A percentile compares a stretch with the other conserved stretches of the same genome.
Evolutionary conservation across 1,140 invertebrate genomes (phyloP).

Genomic region (Bicyclus anynana): DNA sequence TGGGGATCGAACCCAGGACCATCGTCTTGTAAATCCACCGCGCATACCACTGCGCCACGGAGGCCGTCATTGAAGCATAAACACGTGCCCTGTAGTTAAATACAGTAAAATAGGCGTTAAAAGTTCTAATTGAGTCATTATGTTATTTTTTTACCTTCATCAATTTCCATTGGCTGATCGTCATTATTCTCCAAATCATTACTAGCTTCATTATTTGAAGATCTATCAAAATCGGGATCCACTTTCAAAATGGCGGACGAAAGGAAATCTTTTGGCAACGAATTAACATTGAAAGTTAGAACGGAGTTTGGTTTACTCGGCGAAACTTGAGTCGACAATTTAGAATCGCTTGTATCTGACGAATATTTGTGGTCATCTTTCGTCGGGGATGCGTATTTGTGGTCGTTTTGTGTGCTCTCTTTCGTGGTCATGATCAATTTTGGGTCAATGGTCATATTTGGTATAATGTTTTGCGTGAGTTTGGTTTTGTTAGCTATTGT

Average conservation of each 20-base stretch:
- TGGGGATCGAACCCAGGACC: too few species aligned
- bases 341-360: too few species aligned
- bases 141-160: constrained; percentile 60
- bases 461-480: constrained; percentile 3
- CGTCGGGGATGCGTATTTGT: not conserved
- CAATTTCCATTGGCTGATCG: constrained; percentile 53
- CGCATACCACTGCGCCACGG: too few species aligned
- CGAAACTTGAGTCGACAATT: not conserved
- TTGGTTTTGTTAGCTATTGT: constrained; percentile 9
- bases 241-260: constrained; percentile 28
- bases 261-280: constrained; percentile 40
- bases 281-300: constrained; percentile 33
- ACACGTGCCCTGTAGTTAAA: too few species aligned
- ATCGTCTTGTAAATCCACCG: too few species aligned
- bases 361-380: not conserved
- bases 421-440: constrained; percentile 10
- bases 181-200: constrained; percentile 42
- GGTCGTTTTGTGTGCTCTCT: not conserved
- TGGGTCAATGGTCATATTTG: constrained; percentile 10
- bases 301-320: constrained; percentile 11
- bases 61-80: too few species aligned
- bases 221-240: constrained; percentile 38
- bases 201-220: constrained; percentile 34
- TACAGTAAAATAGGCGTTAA: too few species aligned
- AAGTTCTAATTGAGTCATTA: too few species aligned